phyloP scores from a whole-genome alignment of 2,888 invertebrate genomes.

The Drosophila flavopinicola region DNA sequence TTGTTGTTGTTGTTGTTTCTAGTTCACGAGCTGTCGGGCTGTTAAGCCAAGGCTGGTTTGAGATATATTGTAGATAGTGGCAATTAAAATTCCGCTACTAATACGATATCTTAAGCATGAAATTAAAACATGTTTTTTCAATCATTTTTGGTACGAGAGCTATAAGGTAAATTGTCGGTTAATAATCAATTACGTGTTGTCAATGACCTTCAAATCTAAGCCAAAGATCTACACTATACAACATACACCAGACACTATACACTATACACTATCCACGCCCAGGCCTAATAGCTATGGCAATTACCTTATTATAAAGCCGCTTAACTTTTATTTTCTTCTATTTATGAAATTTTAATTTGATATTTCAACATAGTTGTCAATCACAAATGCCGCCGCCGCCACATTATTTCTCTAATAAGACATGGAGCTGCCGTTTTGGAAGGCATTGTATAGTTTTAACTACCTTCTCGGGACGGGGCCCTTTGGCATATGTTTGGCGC shows the following conservation, averaged over 20 bases:
- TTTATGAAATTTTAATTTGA: constrained; percentile 77
- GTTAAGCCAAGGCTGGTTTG: constrained; percentile 42
- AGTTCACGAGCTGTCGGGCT: constrained; percentile 42
- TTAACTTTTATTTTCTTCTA: constrained; percentile 66
- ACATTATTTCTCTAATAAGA: constrained; percentile 52
- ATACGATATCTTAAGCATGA: constrained; percentile 75
- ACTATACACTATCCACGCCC: constrained; percentile 65
- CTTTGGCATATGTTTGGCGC: constrained; percentile 52
- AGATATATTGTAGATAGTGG: constrained; percentile 47
- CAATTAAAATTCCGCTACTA: constrained; percentile 73
- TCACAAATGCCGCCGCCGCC: constrained; percentile 47
- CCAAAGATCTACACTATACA: constrained; percentile 43
- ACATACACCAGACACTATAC: too few species aligned
- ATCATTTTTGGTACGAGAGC: constrained; percentile 37
- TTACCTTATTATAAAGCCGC: constrained; percentile 75
- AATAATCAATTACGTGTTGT: constrained; percentile 79
- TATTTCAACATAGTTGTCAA: constrained; percentile 81
- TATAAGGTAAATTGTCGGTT: constrained; percentile 49
- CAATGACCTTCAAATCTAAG: constrained; percentile 77
- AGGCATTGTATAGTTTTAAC: constrained; percentile 42
- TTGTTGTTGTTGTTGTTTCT: constrained; percentile 40
- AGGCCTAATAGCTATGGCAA: constrained; percentile 74
- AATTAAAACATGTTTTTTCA: constrained; percentile 76
- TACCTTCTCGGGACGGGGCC: constrained; percentile 30
- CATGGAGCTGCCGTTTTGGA: constrained; percentile 42